Evolutionary conservation across 2,797 vertebrate genomes (phyloP).

Genomic region (Melanotaenia boesemani): DNA sequence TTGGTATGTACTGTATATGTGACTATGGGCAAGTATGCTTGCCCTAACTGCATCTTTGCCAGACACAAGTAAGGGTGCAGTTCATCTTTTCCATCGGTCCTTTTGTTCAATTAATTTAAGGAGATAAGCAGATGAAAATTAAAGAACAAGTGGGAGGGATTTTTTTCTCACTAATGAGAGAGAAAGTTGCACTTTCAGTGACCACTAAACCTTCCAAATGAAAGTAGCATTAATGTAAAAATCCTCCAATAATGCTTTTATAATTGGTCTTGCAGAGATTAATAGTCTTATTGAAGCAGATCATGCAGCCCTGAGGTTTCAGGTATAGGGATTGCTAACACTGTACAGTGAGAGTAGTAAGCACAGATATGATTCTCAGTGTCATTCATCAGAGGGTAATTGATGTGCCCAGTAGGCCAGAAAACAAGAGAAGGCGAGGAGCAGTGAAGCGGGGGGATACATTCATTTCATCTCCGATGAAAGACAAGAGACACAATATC

Average conservation of each 20-base stretch:
- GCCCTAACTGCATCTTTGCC: not conserved
- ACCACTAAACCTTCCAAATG: slow-evolving; percentile 18
- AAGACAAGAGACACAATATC: slow-evolving; percentile 77
- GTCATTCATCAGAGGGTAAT: slow-evolving; percentile 77
- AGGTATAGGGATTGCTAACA: slow-evolving; percentile 62
- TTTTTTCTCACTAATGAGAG: not conserved
- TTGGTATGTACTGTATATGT: not conserved
- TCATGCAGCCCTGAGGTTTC: slow-evolving; percentile 43
- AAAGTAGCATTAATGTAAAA: slow-evolving; percentile 28
- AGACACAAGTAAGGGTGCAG: not conserved
- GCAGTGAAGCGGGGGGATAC: slow-evolving; percentile 49
- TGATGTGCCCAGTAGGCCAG: slow-evolving; percentile 72
- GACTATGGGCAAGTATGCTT: not conserved
- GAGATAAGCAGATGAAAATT: slow-evolving; percentile 3
- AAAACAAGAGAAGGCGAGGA: slow-evolving; percentile 64
- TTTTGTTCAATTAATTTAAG: not conserved
- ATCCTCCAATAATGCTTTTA: slow-evolving; percentile 49
- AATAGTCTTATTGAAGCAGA: slow-evolving; percentile 53
- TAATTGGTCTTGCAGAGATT: slow-evolving; percentile 68
- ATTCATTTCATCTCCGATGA: slow-evolving; percentile 72
- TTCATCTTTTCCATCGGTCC: not conserved
- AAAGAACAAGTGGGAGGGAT: not conserved
- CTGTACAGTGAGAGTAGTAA: slow-evolving; percentile 48
- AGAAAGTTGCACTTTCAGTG: not conserved
- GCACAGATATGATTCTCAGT: slow-evolving; percentile 58